phyloP scores from a whole-genome alignment of 2,113 vertebrate genomes.

The Dryoscopus gambensis region DNA sequence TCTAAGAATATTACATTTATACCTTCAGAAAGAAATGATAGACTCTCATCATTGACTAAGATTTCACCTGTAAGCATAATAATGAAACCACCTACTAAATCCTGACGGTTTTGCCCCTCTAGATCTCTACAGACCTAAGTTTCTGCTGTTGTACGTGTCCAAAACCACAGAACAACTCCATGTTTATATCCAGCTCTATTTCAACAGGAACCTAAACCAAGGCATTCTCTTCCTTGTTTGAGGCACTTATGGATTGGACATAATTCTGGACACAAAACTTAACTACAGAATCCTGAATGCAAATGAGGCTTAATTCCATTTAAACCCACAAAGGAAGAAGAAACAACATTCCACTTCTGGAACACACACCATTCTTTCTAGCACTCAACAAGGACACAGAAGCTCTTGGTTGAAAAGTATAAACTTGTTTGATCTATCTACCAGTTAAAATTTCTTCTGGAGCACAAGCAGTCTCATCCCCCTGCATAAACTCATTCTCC shows the following conservation, averaged over 20 bases:
- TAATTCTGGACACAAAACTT: not conserved
- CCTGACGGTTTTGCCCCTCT: not conserved
- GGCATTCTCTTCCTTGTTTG: not conserved
- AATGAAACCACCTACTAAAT: not conserved
- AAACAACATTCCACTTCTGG: not conserved
- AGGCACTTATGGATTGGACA: rapidly evolving
- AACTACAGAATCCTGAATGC: not conserved
- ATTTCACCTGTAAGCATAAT: not conserved
- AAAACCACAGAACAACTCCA: not conserved
- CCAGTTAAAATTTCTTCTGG: not conserved
- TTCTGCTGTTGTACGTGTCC: not conserved
- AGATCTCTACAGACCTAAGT: not conserved
- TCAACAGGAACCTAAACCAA: not conserved
- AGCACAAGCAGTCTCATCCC: not conserved
- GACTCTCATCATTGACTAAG: not conserved
- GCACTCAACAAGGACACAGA: not conserved
- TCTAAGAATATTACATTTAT: not conserved
- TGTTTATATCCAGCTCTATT: not conserved
- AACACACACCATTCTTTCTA: not conserved
- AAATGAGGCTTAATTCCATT: not conserved
- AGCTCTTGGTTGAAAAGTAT: not conserved
- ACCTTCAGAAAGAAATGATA: not conserved
- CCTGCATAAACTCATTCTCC: not conserved
- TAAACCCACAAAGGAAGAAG: not conserved
- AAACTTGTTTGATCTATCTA: not conserved